These are phyloP conservation scores for Protodeltote pygarga DNA, from an alignment of 2,888 invertebrate species.

Conservation along the genomic window DNA sequence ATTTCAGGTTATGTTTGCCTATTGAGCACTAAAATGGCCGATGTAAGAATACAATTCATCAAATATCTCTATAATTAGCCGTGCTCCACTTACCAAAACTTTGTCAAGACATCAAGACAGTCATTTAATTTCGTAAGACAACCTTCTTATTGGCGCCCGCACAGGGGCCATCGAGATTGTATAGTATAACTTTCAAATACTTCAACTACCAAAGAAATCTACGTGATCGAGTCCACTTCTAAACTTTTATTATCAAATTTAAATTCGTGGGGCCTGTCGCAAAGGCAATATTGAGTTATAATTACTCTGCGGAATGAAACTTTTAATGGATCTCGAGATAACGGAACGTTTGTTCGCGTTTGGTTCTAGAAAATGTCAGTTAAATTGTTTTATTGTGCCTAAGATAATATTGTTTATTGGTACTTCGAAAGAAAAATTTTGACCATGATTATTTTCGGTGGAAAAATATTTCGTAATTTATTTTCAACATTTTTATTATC, in stretches of 20 bases:
- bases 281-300: slow-evolving; percentile 74
- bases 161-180: background rate
- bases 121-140: background rate
- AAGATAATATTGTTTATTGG: slow-evolving; percentile 29
- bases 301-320: slow-evolving; percentile 67
- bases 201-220: slow-evolving; percentile 36
- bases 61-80: too few relatives aligned
- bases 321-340: slow-evolving; percentile 78
- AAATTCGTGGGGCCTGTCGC: slow-evolving; percentile 44
- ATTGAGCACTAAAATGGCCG: too few relatives aligned
- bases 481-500: background rate
- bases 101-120: background rate
- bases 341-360: slow-evolving; percentile 48
- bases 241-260: slow-evolving; percentile 52
- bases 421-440: slow-evolving; percentile 7
- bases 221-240: slow-evolving; percentile 41
- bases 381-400: slow-evolving; percentile 43
- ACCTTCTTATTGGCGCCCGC: background rate
- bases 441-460: background rate
- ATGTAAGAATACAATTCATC: too few relatives aligned
- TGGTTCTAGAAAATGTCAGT: slow-evolving; percentile 41
- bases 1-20: too few relatives aligned
- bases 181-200: slow-evolving; percentile 9
- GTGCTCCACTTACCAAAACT: too few relatives aligned
- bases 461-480: too few relatives aligned